A percentile compares a stretch with the other conserved stretches of the same genome.
These are phyloP conservation scores for Meriones psammophilus DNA, from an alignment of 2,797 vertebrate species.

Conservation along the genomic window DNA sequence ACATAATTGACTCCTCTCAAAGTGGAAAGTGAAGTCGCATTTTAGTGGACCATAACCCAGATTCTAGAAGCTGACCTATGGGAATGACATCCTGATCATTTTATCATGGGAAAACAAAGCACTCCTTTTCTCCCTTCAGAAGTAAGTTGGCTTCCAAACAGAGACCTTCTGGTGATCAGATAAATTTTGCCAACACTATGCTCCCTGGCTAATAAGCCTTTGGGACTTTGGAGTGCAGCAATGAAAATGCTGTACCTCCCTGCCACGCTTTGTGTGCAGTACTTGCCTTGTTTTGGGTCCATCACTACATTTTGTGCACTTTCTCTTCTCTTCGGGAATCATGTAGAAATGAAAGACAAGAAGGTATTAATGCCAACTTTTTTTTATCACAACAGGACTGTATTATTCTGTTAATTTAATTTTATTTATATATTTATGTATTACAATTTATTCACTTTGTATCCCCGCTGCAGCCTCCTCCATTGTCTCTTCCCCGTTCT, in stretches of 20 bases:
- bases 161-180: not conserved
- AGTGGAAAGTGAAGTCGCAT: not conserved
- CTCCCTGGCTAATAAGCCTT: not conserved
- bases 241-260: not conserved
- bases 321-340: conserved; percentile 1
- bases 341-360: not conserved
- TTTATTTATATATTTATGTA: too few relatives aligned
- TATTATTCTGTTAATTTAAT: too few relatives aligned
- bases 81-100: not conserved
- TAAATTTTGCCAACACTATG: not conserved
- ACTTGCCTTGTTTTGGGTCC: not conserved
- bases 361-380: not conserved
- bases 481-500: too few relatives aligned
- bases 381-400: not conserved
- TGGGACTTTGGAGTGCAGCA: not conserved
- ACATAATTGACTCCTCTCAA: not conserved
- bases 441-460: too few relatives aligned
- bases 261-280: not conserved
- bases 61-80: not conserved
- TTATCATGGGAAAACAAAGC: not conserved
- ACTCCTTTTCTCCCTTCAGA: not conserved
- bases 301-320: not conserved
- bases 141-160: not conserved
- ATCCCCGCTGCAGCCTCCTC: too few relatives aligned
- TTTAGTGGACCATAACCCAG: not conserved